Conservation (phyloP, 2,888 invertebrate species). For the Lycophotia porphyrea region DNA sequence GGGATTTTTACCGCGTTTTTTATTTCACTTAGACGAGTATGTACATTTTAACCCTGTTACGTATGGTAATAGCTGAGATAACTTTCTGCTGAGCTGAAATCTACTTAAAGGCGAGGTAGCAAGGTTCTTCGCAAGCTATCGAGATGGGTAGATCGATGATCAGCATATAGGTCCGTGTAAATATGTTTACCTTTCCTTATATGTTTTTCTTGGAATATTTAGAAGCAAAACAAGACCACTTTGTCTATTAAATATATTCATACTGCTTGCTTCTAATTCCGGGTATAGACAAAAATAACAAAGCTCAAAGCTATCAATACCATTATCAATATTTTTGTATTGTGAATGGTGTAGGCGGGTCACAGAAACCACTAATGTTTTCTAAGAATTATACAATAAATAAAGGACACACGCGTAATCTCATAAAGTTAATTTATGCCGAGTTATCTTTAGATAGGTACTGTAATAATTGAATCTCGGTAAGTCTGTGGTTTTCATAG, state of each 20-base stretch:
- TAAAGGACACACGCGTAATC: slow-evolving; percentile 8
- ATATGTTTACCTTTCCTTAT: slow-evolving; percentile 5
- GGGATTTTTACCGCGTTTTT: slow-evolving; percentile 67
- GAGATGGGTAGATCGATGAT: slow-evolving; percentile 17
- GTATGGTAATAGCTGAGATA: slow-evolving; percentile 57
- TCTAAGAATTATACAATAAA: background rate
- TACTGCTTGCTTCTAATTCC: background rate
- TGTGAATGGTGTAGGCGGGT: background rate
- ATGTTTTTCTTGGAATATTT: slow-evolving; percentile 18
- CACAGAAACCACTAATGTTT: background rate
- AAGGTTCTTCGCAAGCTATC: slow-evolving; percentile 10
- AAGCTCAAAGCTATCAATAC: background rate
- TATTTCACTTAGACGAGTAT: slow-evolving; percentile 67
- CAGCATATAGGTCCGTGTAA: background rate
- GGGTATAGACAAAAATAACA: background rate
- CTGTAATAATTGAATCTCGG: slow-evolving; percentile 17
- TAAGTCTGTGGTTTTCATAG: slow-evolving; percentile 12
- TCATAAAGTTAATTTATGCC: slow-evolving; percentile 26
- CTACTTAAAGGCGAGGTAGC: background rate
- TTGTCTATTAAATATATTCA: background rate
- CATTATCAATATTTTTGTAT: background rate
- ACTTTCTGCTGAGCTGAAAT: slow-evolving; percentile 33
- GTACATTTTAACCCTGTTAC: slow-evolving; percentile 59
- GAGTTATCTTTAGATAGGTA: slow-evolving; percentile 3
- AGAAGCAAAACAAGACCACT: background rate